Percentiles rank a stretch among this genome's conserved stretches.
Evolutionary conservation across 1,140 invertebrate genomes (phyloP).

Genomic region (Armadillidium nasatum): DNA sequence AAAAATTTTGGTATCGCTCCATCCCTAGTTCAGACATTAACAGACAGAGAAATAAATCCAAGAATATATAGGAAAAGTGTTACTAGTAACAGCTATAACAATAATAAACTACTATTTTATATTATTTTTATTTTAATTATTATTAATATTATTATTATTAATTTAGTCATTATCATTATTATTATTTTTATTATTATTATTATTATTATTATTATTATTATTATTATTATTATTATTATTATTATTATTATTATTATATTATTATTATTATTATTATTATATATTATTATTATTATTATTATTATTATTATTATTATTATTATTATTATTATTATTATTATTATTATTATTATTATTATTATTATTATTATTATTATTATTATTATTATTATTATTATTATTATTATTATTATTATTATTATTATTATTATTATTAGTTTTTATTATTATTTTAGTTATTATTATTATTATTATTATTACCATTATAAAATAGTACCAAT

Average conservation of each 20-base stretch:
- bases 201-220: not conserved
- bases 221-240: conserved; percentile 8
- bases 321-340: conserved; percentile 18
- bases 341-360: conserved; percentile 10
- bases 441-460: not conserved
- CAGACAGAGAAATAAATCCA: too few species aligned
- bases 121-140: not conserved
- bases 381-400: conserved; percentile 14
- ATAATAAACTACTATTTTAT: too few species aligned
- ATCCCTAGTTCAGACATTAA: too few species aligned
- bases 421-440: not conserved
- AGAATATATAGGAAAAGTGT: too few species aligned
- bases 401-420: conserved; percentile 12
- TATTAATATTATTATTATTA: not conserved
- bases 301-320: conserved; percentile 2
- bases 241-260: conserved; percentile 20
- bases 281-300: not conserved
- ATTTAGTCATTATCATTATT: too few species aligned
- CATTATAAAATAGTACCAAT: not conserved
- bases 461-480: conserved; percentile 9
- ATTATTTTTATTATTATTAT: too few species aligned
- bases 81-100: too few species aligned
- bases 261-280: conserved; percentile 10
- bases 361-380: conserved; percentile 12
- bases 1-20: too few species aligned